These are phyloP conservation scores for Prochilodus magdalenae DNA, from an alignment of 2,113 vertebrate species.

Conservation along the genomic window DNA sequence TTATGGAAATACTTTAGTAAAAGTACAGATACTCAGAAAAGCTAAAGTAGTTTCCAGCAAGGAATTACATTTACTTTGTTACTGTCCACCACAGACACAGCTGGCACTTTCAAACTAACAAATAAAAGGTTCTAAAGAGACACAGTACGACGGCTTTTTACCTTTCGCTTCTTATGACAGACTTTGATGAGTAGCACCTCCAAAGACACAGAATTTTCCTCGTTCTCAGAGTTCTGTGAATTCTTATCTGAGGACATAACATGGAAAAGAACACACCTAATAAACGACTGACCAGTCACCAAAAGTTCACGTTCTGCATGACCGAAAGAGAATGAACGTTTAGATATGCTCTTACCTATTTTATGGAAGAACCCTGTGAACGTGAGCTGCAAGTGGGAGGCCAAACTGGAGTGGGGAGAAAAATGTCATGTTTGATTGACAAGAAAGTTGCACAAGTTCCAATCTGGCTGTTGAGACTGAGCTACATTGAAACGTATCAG, in stretches of 20 bases:
- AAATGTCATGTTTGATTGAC: background rate
- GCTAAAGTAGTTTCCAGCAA: no score
- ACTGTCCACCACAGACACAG: no score
- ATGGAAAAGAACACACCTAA: conserved; percentile 24
- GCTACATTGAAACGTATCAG: no score
- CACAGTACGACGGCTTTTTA: conserved; percentile 69
- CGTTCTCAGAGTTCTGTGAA: conserved; percentile 97
- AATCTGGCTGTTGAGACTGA: no score
- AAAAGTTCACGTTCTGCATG: background rate
- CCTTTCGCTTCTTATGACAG: conserved; percentile 99
- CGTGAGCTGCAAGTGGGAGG: conserved; percentile 96
- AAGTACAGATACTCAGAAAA: no score
- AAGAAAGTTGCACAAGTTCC: no score
- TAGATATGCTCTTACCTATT: conserved; percentile 96
- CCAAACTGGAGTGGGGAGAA: conserved; percentile 80
- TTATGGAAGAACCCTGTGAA: conserved; percentile 99
- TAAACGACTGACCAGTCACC: background rate
- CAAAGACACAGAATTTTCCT: conserved; percentile 96
- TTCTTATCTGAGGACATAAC: conserved; percentile 88
- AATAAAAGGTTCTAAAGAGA: no score
- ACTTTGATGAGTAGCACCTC: conserved; percentile 99
- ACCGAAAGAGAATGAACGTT: no score
- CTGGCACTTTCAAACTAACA: no score
- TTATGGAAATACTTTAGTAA: no score
- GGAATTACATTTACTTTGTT: no score